phyloP scores from a whole-genome alignment of 2,113 vertebrate genomes.

The Notothenia rossii region DNA sequence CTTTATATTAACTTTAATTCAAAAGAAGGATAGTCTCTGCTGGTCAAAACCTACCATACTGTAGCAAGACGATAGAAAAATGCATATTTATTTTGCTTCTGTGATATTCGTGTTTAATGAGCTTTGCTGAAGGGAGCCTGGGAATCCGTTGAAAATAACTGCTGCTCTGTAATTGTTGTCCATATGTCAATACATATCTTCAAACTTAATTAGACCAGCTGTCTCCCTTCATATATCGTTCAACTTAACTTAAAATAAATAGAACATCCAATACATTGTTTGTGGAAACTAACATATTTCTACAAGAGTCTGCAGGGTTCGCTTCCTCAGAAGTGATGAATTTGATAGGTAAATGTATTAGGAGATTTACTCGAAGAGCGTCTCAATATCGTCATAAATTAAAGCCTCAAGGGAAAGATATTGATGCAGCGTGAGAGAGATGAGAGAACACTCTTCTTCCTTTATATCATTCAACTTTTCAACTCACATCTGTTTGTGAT shows the following conservation, averaged over 20 bases:
- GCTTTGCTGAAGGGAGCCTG: background rate
- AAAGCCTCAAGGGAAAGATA: background rate
- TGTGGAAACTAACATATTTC: too few species aligned
- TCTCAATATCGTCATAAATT: background rate
- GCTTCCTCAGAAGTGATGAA: background rate
- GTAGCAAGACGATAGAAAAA: too few species aligned
- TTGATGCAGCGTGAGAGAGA: background rate
- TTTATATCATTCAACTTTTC: background rate
- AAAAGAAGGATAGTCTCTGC: too few species aligned
- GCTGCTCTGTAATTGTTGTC: background rate
- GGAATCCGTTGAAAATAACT: background rate
- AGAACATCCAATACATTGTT: background rate
- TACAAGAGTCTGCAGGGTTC: too few species aligned
- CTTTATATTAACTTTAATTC: too few species aligned
- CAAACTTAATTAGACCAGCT: background rate
- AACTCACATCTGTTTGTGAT: background rate
- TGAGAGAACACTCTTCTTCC: conserved; percentile 14
- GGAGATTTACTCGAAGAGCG: background rate
- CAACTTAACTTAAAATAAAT: background rate
- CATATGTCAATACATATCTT: background rate
- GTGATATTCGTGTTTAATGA: background rate
- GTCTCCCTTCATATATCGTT: background rate
- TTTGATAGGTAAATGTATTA: background rate
- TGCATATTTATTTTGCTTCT: too few species aligned
- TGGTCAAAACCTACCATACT: too few species aligned